Percentiles rank a stretch among this genome's conserved stretches.
Evolutionary conservation across 2,888 invertebrate species (phyloP).

Genomic region (Sphecodes monilicornis): DNA sequence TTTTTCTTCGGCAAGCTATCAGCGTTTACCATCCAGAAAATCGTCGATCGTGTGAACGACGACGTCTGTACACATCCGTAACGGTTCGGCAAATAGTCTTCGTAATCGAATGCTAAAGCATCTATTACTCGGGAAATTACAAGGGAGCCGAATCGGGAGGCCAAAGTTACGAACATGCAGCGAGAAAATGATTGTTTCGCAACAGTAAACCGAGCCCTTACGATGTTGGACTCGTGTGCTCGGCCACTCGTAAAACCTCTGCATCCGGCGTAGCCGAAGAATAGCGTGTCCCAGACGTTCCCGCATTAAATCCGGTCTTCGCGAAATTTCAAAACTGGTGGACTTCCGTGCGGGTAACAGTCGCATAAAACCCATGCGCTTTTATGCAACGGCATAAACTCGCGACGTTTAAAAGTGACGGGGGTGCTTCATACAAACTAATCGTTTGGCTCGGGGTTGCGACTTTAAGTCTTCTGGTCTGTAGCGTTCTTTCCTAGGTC

Average conservation of each 20-base stretch:
- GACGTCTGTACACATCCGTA: neutral
- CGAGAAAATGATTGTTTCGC: neutral
- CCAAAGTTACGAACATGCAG: neutral
- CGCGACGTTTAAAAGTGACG: neutral
- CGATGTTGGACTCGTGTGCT: neutral
- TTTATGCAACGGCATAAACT: constrained; percentile 6
- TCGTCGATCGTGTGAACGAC: neutral
- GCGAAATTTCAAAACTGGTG: neutral
- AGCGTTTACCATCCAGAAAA: neutral
- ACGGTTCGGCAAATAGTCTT: neutral
- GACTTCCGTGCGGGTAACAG: neutral
- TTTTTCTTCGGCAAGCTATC: constrained; percentile 5
- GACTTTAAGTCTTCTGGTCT: neutral
- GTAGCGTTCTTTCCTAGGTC: neutral
- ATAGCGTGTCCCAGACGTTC: constrained; percentile 8
- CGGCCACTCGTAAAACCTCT: neutral
- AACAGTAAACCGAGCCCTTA: neutral
- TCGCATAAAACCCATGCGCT: constrained; percentile 8
- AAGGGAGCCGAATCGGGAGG: neutral
- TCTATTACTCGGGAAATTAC: neutral
- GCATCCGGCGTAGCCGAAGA: neutral
- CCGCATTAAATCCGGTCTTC: neutral
- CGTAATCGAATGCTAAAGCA: neutral
- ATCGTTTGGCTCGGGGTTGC: constrained; percentile 20
- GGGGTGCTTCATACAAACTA: constrained; percentile 49